These are phyloP conservation scores for Hippocampus guttulatus DNA, from an alignment of 2,113 vertebrate genomes.

Conservation along the genomic window DNA sequence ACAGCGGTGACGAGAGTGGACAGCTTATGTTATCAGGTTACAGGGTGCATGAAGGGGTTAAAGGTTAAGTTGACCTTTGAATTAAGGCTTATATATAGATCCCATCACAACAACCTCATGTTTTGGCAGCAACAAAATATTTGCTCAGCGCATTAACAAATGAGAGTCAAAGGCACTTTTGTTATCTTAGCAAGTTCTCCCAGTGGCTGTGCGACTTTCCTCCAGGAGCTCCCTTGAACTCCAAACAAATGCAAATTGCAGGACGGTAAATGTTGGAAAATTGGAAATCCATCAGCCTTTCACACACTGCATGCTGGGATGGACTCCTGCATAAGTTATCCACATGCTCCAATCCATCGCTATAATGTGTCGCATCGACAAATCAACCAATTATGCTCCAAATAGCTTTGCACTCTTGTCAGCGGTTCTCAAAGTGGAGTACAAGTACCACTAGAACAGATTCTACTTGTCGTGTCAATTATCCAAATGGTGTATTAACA, in stretches of 20 bases:
- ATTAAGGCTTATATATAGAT: neutral
- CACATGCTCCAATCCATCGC: neutral
- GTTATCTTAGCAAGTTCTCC: conserved; percentile 27
- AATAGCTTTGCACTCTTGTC: neutral
- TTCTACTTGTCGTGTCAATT: too few relatives aligned
- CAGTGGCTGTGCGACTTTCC: conserved; percentile 12
- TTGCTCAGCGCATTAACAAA: conserved; percentile 3
- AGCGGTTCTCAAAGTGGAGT: too few relatives aligned
- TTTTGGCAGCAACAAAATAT: conserved; percentile 9
- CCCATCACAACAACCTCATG: conserved; percentile 6
- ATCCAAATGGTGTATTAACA: too few relatives aligned
- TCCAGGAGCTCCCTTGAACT: conserved; percentile 11
- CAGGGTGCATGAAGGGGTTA: too few relatives aligned
- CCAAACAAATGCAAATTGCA: conserved; percentile 31
- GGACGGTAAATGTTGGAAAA: conserved; percentile 28
- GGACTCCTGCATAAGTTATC: neutral
- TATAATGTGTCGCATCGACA: neutral
- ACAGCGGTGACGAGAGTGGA: too few relatives aligned
- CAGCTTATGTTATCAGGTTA: too few relatives aligned
- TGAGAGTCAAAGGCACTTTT: conserved; percentile 11
- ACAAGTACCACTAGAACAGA: too few relatives aligned
- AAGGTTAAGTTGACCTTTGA: neutral
- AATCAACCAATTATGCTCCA: neutral
- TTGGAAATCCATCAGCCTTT: conserved; percentile 24
- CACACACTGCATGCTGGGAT: neutral